These are phyloP conservation scores for Ascaphus truei DNA, from an alignment of 2,113 vertebrate species.

Conservation along the genomic window DNA sequence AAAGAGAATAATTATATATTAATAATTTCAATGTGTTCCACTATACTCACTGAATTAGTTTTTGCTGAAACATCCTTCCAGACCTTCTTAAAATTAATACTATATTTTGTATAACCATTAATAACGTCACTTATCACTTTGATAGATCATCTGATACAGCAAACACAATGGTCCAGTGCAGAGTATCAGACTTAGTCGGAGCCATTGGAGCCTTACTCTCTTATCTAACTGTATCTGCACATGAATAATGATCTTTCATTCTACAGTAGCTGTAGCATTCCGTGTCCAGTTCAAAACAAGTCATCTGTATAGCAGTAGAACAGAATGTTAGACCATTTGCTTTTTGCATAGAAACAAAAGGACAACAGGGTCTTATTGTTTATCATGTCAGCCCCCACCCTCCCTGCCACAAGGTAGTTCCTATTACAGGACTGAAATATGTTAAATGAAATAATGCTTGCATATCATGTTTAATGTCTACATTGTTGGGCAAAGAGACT, in stretches of 20 bases:
- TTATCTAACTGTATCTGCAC: constrained; percentile 32
- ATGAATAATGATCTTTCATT: constrained; percentile 32
- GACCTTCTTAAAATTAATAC: constrained; percentile 15
- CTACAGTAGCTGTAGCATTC: constrained; percentile 32
- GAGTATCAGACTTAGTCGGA: not conserved
- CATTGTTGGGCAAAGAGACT: not conserved
- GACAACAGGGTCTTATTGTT: constrained; percentile 32
- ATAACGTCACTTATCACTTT: constrained; percentile 21
- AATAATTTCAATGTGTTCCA: constrained; percentile 27
- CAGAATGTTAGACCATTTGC: constrained; percentile 43
- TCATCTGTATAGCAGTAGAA: constrained; percentile 27
- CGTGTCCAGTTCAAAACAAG: constrained; percentile 29
- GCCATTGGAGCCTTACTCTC: constrained; percentile 4
- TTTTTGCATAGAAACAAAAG: constrained; percentile 29
- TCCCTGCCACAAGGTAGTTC: constrained; percentile 13
- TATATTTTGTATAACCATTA: constrained; percentile 14
- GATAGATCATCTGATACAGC: constrained; percentile 19
- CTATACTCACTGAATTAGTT: constrained; percentile 18
- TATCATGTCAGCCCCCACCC: constrained; percentile 15
- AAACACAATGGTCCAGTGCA: not conserved
- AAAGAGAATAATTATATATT: constrained; percentile 35
- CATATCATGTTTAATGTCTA: constrained; percentile 24
- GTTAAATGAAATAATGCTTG: constrained; percentile 35
- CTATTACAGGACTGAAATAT: constrained; percentile 35
- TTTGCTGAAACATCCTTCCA: constrained; percentile 35